Conservation (phyloP, 2,888 invertebrate genomes). For the Celastrina argiolus region DNA sequence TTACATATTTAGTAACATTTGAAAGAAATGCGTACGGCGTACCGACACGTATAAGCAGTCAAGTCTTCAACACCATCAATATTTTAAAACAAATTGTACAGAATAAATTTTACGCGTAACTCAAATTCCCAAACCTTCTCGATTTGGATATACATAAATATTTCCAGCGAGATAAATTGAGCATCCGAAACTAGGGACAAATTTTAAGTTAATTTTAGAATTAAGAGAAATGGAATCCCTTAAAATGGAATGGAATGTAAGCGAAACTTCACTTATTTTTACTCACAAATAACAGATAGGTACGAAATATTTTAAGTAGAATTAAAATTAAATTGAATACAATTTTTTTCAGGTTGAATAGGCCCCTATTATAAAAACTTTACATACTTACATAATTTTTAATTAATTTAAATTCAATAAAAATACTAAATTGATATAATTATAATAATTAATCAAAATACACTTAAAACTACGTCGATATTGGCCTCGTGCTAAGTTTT, state of each 20-base stretch:
- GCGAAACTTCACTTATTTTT: background rate
- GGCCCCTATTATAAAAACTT: too few species aligned
- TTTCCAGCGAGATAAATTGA: conserved; percentile 33
- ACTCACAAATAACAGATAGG: background rate
- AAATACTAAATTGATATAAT: too few species aligned
- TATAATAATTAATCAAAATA: too few species aligned
- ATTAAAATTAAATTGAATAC: too few species aligned
- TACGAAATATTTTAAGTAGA: too few species aligned
- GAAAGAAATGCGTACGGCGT: too few species aligned
- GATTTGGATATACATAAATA: conserved; percentile 21
- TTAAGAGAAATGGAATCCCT: background rate
- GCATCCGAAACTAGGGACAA: conserved; percentile 32
- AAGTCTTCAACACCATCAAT: background rate
- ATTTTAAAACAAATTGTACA: conserved; percentile 2
- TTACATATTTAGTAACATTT: too few species aligned
- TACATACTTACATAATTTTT: too few species aligned
- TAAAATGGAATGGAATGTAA: background rate
- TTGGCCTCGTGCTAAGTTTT: too few species aligned
- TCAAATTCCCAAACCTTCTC: conserved; percentile 3
- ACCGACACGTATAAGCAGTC: background rate
- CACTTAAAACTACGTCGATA: too few species aligned
- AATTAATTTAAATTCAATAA: too few species aligned
- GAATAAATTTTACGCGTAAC: background rate
- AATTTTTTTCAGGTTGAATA: too few species aligned
- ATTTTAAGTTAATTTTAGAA: conserved; percentile 29